Conservation (phyloP, 2,888 invertebrate species). For the Drosophila kanekoi region DNA sequence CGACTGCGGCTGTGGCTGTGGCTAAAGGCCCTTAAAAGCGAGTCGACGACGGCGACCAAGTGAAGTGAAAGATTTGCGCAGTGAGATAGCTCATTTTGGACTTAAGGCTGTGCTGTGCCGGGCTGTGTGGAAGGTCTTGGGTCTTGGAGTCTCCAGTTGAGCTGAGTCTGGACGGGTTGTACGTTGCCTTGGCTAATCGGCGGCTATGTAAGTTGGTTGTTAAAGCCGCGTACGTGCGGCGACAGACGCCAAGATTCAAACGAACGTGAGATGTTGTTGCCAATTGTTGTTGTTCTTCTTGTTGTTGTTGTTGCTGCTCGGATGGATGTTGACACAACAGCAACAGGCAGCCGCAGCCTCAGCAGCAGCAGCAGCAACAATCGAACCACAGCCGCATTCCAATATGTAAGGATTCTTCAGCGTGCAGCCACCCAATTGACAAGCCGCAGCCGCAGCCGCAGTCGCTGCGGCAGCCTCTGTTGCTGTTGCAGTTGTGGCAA, state of each 20-base stretch:
- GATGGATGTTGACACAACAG: conserved; percentile 42
- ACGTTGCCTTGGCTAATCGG: conserved; percentile 77
- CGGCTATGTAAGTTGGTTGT: conserved; percentile 81
- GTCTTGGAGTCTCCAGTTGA: conserved; percentile 14
- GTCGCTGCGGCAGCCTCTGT: conserved; percentile 6
- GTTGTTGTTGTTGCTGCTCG: conserved; percentile 14
- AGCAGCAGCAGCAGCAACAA: conserved; percentile 37
- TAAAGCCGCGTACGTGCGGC: conserved; percentile 77
- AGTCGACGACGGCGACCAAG: conserved; percentile 14
- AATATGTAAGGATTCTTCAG: conserved; percentile 74
- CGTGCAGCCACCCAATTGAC: conserved; percentile 58
- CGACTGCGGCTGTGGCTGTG: conserved; percentile 5
- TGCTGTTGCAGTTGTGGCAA: conserved; percentile 33
- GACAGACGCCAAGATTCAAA: conserved; percentile 59
- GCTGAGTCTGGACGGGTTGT: conserved; percentile 39
- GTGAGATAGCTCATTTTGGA: conserved; percentile 77
- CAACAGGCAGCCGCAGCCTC: conserved; percentile 32
- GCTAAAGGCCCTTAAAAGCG: conserved; percentile 73
- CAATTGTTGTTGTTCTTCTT: conserved; percentile 10
- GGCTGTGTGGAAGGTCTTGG: conserved; percentile 28
- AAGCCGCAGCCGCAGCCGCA: conserved; percentile 21
- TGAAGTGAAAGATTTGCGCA: conserved; percentile 75
- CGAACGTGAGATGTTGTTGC: conserved; percentile 39
- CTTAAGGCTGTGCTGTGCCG: conserved; percentile 31
- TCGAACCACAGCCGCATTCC: conserved; percentile 74